phyloP scores from a whole-genome alignment of 2,113 vertebrate species.

The Ictalurus punctatus region DNA sequence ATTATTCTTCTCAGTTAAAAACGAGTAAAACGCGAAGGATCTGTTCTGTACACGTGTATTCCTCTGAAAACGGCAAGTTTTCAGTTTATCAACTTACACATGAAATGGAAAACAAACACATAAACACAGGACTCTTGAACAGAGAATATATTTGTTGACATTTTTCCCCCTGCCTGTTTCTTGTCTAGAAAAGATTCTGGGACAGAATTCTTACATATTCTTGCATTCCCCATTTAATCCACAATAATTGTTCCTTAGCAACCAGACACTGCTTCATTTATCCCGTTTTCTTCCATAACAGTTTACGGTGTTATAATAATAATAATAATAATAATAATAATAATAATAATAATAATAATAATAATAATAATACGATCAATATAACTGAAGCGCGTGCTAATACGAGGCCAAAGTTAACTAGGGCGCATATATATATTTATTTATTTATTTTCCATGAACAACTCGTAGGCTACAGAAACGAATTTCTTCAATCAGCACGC shows the following conservation, averaged over 20 bases:
- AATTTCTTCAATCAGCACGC: not conserved
- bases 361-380: not conserved
- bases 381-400: not conserved
- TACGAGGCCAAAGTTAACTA: not conserved
- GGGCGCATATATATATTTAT: too few species aligned
- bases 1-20: not conserved
- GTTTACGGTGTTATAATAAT: not conserved
- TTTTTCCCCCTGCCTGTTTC: not conserved
- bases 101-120: not conserved
- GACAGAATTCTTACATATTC: not conserved
- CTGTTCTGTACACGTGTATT: not conserved
- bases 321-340: not conserved
- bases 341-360: too few species aligned
- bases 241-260: not conserved
- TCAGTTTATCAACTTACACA: not conserved
- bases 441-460: not conserved
- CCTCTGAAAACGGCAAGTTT: not conserved
- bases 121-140: not conserved
- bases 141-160: not conserved
- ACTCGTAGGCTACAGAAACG: not conserved
- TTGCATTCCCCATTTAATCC: not conserved
- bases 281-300: not conserved
- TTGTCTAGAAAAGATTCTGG: not conserved
- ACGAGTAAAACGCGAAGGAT: not conserved
- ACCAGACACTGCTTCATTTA: not conserved